Percentiles rank a stretch among this genome's conserved stretches.
These are phyloP conservation scores for Odontothrips loti DNA, from an alignment of 2,888 invertebrate species.

Conservation along the genomic window DNA sequence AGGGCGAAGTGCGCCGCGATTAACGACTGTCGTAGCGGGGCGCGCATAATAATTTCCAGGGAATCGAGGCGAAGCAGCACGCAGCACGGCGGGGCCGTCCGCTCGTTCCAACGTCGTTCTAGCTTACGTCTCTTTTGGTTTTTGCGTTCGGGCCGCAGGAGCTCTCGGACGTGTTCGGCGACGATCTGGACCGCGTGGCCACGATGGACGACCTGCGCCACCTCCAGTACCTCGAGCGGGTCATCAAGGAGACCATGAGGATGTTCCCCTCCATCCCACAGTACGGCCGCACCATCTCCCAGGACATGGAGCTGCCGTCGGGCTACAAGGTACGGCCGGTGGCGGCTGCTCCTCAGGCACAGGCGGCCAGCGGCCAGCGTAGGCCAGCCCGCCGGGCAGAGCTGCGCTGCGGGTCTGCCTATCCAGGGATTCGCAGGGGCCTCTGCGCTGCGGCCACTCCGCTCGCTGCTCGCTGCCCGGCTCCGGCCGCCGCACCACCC, in stretches of 20 bases:
- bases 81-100: too few species aligned
- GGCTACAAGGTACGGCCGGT: background rate
- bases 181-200: background rate
- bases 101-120: too few species aligned
- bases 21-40: too few species aligned
- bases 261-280: slow-evolving; percentile 15
- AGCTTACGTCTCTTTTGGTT: too few species aligned
- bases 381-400: background rate
- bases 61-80: too few species aligned
- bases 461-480: too few species aligned
- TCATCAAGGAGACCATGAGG: slow-evolving; percentile 15
- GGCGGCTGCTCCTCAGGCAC: background rate
- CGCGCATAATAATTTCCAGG: too few species aligned
- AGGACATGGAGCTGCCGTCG: background rate
- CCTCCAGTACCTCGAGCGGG: background rate
- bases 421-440: background rate
- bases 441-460: background rate
- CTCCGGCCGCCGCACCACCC: too few species aligned
- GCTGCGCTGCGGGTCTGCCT: background rate
- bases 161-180: slow-evolving; percentile 1
- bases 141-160: background rate
- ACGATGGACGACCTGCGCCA: background rate
- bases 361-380: background rate
- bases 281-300: background rate
- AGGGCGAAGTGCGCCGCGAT: too few species aligned